Base-by-base conservation (phyloP, 1,140 invertebrate species). In the Habropoda laboriosa region DNA sequence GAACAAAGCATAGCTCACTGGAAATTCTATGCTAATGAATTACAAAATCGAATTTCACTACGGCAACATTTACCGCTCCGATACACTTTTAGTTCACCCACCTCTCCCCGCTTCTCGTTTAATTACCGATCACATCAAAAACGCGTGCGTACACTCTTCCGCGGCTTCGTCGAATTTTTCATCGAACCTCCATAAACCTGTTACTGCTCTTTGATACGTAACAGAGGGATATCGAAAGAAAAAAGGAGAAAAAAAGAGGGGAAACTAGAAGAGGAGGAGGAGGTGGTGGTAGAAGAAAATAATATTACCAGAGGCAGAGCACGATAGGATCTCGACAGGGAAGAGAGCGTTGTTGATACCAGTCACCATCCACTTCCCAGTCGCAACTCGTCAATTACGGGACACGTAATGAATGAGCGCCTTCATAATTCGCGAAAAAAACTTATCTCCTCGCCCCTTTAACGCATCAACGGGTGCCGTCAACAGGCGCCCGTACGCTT, bases 11-110 rank as follows among this genome's bases (percentile, higher is more conserved):
- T 53, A 83, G 40, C 79, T 74, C 30, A 30, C 40, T 63, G 61
- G 81, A 85, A 76, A 83, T 83, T 75, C 77, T 85, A 80, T 83
- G 81, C 77, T 85, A 85, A 85, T 85, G 71, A 85, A 85, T 85
- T 83, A 80, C 75, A 63, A 79, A 82, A 83, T 80, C 66, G 51
- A 75, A 71, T 58, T 49, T 49, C 77, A 76, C 63, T 60, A 32
- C 12, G 45, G 61, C 47, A n/a, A 73, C 38, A 32, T 64, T 77
- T 12, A 24, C 51, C 38, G 16, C 21, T 49, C 51, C 49, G 32
- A 57, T 40, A 51, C 42, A 51, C 40, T 72, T 58, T 67, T 35
- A 32, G n/a, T n/a, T n/a, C n/a, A n/a, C n/a, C n/a, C n/a, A n/a
- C n/a, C n/a, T n/a, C n/a, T n/a, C n/a, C n/a, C n/a, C 10, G 8